These are phyloP conservation scores for Alcis repandata DNA, from an alignment of 2,888 invertebrate genomes.

Conservation along the genomic window DNA sequence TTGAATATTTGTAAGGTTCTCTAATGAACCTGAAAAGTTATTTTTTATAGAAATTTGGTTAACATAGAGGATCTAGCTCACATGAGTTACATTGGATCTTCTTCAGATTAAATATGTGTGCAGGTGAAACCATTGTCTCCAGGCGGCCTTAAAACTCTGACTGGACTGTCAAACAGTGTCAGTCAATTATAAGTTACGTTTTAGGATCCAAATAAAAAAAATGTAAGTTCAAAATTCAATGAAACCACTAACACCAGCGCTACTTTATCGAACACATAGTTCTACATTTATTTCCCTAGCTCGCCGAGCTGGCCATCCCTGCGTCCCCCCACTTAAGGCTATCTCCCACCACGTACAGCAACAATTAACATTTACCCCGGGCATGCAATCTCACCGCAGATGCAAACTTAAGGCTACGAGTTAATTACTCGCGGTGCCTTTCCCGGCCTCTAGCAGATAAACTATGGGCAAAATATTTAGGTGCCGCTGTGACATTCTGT, in stretches of 20 bases:
- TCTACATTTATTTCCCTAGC: background rate
- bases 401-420: constrained; percentile 33
- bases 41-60: too few species aligned
- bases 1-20: too few species aligned
- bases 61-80: too few species aligned
- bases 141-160: too few species aligned
- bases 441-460: constrained; percentile 26
- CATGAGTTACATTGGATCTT: too few species aligned
- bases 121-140: too few species aligned
- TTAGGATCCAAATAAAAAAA: too few species aligned
- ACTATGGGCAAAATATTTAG: constrained; percentile 31
- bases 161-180: too few species aligned
- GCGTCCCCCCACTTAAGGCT: constrained; percentile 38
- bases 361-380: constrained; percentile 51
- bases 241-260: background rate
- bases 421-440: constrained; percentile 49
- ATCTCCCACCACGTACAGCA: constrained; percentile 37
- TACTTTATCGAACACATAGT: background rate
- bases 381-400: constrained; percentile 36
- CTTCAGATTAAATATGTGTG: too few species aligned
- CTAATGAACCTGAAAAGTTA: too few species aligned
- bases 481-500: constrained; percentile 17
- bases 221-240: too few species aligned
- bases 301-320: constrained; percentile 9
- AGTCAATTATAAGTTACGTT: too few species aligned